Evolutionary conservation across 2,888 invertebrate species (phyloP), one percentile per base, ranked within the genome.

Genomic region (Pseudeuparius sepicola): DNA sequence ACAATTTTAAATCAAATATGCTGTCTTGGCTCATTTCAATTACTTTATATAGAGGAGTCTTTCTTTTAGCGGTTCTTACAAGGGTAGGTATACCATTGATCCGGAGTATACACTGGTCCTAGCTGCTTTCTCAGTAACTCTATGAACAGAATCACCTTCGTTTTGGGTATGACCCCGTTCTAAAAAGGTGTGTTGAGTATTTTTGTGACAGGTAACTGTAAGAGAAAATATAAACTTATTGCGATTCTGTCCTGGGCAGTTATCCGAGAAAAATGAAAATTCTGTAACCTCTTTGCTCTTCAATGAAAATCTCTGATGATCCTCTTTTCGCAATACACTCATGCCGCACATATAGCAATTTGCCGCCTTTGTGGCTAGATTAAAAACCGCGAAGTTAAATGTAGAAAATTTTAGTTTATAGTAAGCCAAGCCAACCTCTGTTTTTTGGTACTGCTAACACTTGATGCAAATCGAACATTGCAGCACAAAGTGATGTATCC

Each of bases 11-110:
- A 20, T 40, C 29, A 20, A 29, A 36, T 17, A 38, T 26, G 14
- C 36, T 29, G 28, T 35, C 33, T 27, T 41, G 32, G 12, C 3
- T 6, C 10, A 41, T 14, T 38, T 41, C 38, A 18, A 17, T 25
- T 17, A 32, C 35, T 18, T 41, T n/a, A n/a, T n/a, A n/a, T n/a
- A n/a, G 39, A n/a, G 36, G 36, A 6, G 36, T 10, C 12, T 37
- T 36, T 20, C 23, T 34, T 27, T 32, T 36, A 7, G 27, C 7
- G 11, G 41, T 30, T 25, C 38, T 25, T 4, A 41, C 41, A 7
- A 34, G 20, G n/a, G n/a, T n/a, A n/a, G 4, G 28, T 36, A 17
- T 37, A 35, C 34, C 38, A 41, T 30, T 39, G 41, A 6, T 41
- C 41, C 3, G 39, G 36, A 14, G 39, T 30, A 26, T 25, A 39